These are phyloP conservation scores for Drosophila mercatorum DNA, from an alignment of 2,888 invertebrate genomes.

Conservation along the genomic window DNA sequence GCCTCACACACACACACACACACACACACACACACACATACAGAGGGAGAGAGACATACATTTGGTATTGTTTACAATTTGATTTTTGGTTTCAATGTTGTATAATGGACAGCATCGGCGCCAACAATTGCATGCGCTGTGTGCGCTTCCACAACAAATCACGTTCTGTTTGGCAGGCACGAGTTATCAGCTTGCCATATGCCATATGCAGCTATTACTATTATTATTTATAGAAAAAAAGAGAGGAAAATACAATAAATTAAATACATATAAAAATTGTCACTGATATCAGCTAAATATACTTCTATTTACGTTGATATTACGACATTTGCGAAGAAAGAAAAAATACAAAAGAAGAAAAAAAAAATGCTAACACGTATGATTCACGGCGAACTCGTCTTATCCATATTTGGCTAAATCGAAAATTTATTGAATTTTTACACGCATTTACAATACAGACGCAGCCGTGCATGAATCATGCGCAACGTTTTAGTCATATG, in stretches of 20 bases:
- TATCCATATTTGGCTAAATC: slow-evolving; percentile 46
- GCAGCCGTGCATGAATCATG: slow-evolving; percentile 37
- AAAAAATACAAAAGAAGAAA: background rate
- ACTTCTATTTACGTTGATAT: slow-evolving; percentile 16
- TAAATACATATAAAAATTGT: background rate
- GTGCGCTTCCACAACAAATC: slow-evolving; percentile 38
- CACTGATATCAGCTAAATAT: background rate
- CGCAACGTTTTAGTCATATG: slow-evolving; percentile 26
- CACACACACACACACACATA: too few species aligned
- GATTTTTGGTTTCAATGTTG: slow-evolving; percentile 38
- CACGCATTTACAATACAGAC: slow-evolving; percentile 20
- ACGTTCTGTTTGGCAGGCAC: slow-evolving; percentile 30
- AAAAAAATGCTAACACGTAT: slow-evolving; percentile 38
- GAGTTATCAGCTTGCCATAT: background rate
- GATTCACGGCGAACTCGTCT: slow-evolving; percentile 47
- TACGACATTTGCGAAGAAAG: slow-evolving; percentile 30
- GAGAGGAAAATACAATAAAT: background rate
- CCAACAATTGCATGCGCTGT: slow-evolving; percentile 40
- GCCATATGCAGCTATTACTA: background rate
- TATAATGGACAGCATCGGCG: slow-evolving; percentile 49
- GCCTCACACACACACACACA: slow-evolving; percentile 22
- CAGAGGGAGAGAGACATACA: background rate
- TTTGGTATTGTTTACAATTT: slow-evolving; percentile 50
- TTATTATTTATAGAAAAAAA: background rate
- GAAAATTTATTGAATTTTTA: slow-evolving; percentile 32